Evolutionary conservation across 2,888 invertebrate genomes (phyloP), one percentile per base, ranked within the genome.

Genomic region (Hemithea aestivaria): DNA sequence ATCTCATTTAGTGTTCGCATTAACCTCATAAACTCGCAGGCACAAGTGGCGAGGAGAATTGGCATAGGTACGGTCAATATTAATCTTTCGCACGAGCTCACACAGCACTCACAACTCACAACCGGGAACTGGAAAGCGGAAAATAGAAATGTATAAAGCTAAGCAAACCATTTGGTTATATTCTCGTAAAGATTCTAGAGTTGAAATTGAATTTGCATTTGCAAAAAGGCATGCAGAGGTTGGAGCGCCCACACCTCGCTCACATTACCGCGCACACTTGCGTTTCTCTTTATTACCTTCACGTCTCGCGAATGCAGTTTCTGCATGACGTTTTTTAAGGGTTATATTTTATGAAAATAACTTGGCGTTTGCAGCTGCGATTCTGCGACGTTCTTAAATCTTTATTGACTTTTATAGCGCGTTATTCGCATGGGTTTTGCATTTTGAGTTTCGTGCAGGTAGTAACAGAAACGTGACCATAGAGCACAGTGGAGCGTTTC

Each of bases 401-500:
- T 52, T 53, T 57, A 63, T 62, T 56, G 58, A 66, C 59, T 67
- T 68, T 72, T 70, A 69, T 67, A 56, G 61, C 59, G 58, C 54
- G 62, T 65, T 78, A 77, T 77, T 79, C 73, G 73, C 76, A 69
- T 75, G 54, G 58, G 58, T 62, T 69, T 42, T 38, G 44, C 46
- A 34, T 63, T 65, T 60, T 51, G 53, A 56, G 54, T 66, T 56
- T 68, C 56, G 58, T 64, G 59, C 63, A 65, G 63, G 66, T 63
- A 71, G 62, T 4, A 16, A 16, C 16, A 16, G 16, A 73, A 81
- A 82, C 82, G 80, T 83, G 81, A 78, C 78, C 60, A 58, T 55
- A 53, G 58, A 66, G 55, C 59, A 62, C 64, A 67, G 60, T n/a
- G n/a, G n/a, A 58, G 61, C 60, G 65, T 74, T 73, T 69, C 62